Conservation (phyloP, 2,113 vertebrate genomes). For the Lathamus discolor region DNA sequence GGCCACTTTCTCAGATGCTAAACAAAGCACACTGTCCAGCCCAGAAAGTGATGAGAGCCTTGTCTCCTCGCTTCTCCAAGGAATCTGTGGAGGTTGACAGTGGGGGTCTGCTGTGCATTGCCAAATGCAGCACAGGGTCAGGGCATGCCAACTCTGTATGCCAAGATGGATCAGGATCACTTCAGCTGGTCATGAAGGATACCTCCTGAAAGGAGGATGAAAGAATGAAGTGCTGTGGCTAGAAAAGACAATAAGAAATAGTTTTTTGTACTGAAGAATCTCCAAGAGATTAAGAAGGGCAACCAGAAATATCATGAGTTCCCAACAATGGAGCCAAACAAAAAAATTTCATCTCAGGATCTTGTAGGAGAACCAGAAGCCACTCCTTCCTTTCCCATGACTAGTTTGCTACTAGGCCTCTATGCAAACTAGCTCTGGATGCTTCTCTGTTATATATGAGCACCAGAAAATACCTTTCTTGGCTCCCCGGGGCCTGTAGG, state of each 20-base stretch:
- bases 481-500: not conserved
- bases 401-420: not conserved
- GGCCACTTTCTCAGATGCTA: not conserved
- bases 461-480: not conserved
- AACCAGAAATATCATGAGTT: not conserved
- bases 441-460: not conserved
- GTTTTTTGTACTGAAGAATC: not conserved
- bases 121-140: not conserved
- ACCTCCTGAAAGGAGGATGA: not conserved
- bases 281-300: not conserved
- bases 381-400: not conserved
- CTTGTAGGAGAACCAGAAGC: not conserved
- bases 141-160: not conserved
- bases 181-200: not conserved
- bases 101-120: not conserved
- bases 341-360: not conserved
- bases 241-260: not conserved
- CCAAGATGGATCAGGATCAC: not conserved
- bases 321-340: not conserved
- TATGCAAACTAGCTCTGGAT: not conserved
- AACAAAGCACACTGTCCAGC: rapidly evolving
- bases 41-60: not conserved
- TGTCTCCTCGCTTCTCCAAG: not conserved
- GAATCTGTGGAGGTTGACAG: not conserved
- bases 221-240: not conserved